Conservation (phyloP, 2,797 vertebrate genomes). For the Clamator glandarius region DNA sequence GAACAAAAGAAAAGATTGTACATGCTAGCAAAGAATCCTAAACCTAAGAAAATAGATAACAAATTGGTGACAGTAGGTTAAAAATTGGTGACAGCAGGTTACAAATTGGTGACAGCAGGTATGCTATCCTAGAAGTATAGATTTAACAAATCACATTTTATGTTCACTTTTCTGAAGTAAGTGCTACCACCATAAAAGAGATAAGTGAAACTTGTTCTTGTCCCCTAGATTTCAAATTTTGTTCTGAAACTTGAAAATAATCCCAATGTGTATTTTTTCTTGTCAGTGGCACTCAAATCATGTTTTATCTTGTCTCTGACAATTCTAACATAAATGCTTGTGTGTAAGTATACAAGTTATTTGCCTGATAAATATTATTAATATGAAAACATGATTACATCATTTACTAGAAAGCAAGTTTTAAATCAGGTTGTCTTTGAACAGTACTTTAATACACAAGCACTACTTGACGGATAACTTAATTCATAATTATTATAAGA, state of each 20-base stretch:
- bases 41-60: slow-evolving; percentile 7
- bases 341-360: neutral
- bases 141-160: slow-evolving; percentile 65
- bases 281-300: neutral
- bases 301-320: neutral
- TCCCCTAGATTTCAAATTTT: neutral
- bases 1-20: neutral
- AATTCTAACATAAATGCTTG: neutral
- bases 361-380: neutral
- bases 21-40: neutral
- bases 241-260: neutral
- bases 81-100: slow-evolving; percentile 62
- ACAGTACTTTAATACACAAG: neutral
- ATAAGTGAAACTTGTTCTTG: neutral
- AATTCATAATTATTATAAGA: neutral
- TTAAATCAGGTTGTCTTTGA: neutral
- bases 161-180: slow-evolving; percentile 54
- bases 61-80: slow-evolving; percentile 55
- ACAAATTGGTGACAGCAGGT: slow-evolving; percentile 63
- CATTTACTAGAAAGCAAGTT: neutral
- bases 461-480: neutral
- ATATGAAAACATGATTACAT: neutral
- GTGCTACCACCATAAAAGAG: neutral
- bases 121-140: neutral
- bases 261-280: neutral